Percentiles rank a stretch among this genome's conserved stretches.
phyloP scores from a whole-genome alignment of 1,140 invertebrate species.

The Caerostris extrusa region DNA sequence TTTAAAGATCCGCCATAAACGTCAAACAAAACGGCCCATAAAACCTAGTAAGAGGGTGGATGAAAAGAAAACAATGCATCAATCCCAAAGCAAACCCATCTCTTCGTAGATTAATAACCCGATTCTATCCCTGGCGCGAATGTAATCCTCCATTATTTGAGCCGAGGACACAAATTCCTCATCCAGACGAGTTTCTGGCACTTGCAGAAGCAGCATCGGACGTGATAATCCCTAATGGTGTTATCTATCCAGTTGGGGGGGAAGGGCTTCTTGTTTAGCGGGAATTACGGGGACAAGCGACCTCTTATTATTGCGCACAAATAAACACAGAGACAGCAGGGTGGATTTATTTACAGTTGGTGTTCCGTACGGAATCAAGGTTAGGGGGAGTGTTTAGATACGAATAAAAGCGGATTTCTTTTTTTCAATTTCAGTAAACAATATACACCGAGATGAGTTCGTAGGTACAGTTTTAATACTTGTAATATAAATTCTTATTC shows the following conservation, averaged over 20 bases:
- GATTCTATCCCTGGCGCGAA: not conserved
- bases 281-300: not conserved
- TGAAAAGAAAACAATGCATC: not conserved
- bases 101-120: not conserved
- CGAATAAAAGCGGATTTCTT: no score
- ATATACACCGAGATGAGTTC: no score
- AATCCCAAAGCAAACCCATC: not conserved
- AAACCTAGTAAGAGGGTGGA: not conserved
- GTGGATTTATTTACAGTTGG: no score
- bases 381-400: no score
- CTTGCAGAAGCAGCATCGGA: not conserved
- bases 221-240: not conserved
- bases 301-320: not conserved
- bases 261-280: no score
- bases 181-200: no score
- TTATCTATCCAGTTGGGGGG: not conserved
- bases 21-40: not conserved
- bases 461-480: no score
- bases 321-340: no score
- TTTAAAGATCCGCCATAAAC: not conserved
- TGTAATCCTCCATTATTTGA: conserved; percentile 8
- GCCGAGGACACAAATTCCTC: not conserved
- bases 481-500: no score
- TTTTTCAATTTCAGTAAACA: no score
- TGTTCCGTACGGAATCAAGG: no score